A percentile compares a stretch with the other conserved stretches of the same genome.
Evolutionary conservation across 1,140 invertebrate species (phyloP).

Genomic region (Drosophila elegans): DNA sequence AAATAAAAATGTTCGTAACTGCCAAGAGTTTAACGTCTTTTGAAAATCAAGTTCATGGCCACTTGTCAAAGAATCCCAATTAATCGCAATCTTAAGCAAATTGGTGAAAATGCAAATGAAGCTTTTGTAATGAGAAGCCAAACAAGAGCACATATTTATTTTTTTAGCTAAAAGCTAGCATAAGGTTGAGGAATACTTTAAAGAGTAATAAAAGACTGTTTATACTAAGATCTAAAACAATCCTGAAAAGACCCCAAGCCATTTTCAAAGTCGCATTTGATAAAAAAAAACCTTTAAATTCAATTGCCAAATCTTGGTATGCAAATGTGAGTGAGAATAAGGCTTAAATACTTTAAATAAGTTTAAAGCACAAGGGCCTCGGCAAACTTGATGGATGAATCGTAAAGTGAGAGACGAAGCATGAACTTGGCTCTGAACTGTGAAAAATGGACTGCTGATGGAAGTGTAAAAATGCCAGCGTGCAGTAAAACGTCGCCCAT

Average conservation of each 20-base stretch:
- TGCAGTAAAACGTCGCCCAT: conserved; percentile 47
- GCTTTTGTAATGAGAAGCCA: conserved; percentile 23
- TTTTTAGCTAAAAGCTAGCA: not conserved
- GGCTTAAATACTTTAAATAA: conserved; percentile 40
- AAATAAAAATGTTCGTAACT: not conserved
- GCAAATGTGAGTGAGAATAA: conserved; percentile 59
- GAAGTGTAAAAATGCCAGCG: conserved; percentile 39
- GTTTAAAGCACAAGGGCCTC: conserved; percentile 8
- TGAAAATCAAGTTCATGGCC: conserved; percentile 3
- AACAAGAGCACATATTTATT: conserved; percentile 17
- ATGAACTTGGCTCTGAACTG: conserved; percentile 44
- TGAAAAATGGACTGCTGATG: conserved; percentile 54
- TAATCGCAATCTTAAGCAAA: not conserved
- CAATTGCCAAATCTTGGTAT: conserved; percentile 66
- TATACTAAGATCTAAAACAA: conserved; percentile 27
- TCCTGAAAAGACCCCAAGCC: conserved; percentile 14
- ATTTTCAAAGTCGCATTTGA: conserved; percentile 28
- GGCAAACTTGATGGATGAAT: conserved; percentile 38
- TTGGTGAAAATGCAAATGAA: conserved; percentile 9
- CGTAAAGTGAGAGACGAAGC: conserved; percentile 14
- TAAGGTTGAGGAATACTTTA: conserved; percentile 2
- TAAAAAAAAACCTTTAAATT: conserved; percentile 37
- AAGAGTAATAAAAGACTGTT: conserved; percentile 44
- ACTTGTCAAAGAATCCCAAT: not conserved
- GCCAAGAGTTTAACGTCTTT: not conserved